phyloP scores from a whole-genome alignment of 2,797 vertebrate species.

The Leptodactylus fallax region DNA sequence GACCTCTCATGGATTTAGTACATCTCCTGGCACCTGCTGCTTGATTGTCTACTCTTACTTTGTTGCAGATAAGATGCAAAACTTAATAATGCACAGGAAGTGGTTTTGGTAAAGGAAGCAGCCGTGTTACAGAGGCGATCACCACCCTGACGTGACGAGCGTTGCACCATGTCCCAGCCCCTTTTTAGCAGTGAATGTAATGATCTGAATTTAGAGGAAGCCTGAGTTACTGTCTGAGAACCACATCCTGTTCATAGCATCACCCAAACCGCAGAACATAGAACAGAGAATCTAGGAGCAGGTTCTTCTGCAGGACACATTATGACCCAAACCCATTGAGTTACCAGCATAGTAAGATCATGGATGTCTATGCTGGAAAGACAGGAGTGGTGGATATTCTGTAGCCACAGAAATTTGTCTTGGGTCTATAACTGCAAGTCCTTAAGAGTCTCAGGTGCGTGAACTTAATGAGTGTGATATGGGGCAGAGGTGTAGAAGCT shows the following conservation, averaged over 20 bases:
- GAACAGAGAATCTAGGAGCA: background rate
- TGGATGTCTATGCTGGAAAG: background rate
- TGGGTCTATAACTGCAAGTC: no score
- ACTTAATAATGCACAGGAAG: constrained; percentile 44
- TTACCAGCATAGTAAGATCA: background rate
- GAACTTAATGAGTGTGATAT: no score
- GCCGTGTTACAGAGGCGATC: constrained; percentile 46
- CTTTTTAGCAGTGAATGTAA: constrained; percentile 14
- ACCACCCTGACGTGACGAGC: constrained; percentile 26
- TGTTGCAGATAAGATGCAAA: background rate
- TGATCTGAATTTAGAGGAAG: constrained; percentile 66
- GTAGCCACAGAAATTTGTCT: no score
- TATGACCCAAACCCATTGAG: background rate
- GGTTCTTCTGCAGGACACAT: background rate
- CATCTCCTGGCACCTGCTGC: constrained; percentile 12
- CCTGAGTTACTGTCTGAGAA: constrained; percentile 71
- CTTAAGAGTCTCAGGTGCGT: no score
- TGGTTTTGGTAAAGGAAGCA: constrained; percentile 62
- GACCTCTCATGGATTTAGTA: background rate
- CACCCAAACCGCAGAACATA: constrained; percentile 71
- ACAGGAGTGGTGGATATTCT: background rate
- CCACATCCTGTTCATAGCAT: constrained; percentile 75
- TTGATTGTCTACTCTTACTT: background rate
- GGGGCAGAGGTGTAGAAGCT: background rate
- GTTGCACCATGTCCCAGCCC: constrained; percentile 28